A percentile compares a stretch with the other conserved stretches of the same genome.
Evolutionary conservation across 2,888 invertebrate genomes (phyloP).

Genomic region (Erynnis tages): DNA sequence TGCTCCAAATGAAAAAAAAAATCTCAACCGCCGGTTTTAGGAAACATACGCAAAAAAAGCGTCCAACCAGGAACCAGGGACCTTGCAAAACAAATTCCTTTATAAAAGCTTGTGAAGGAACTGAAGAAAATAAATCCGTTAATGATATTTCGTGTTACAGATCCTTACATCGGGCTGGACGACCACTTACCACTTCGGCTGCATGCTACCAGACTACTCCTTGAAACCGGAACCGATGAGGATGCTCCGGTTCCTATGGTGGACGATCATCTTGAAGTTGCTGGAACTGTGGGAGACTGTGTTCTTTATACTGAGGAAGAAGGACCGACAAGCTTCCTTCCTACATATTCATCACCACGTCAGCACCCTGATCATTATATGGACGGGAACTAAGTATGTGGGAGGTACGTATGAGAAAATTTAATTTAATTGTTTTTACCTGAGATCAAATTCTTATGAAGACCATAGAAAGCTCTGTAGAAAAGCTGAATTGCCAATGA

Average conservation of each 20-base stretch:
- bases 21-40: too few relatives aligned
- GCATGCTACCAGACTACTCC: conserved; percentile 87
- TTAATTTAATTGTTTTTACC: too few relatives aligned
- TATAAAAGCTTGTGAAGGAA: too few relatives aligned
- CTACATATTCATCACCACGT: conserved; percentile 89
- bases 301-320: conserved; percentile 87
- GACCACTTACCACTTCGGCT: conserved; percentile 82
- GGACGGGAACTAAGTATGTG: conserved; percentile 83
- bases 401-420: too few relatives aligned
- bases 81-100: too few relatives aligned
- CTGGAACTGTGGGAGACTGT: conserved; percentile 86
- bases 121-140: not conserved
- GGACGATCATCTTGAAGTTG: conserved; percentile 83
- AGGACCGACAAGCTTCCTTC: conserved; percentile 85
- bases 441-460: too few relatives aligned
- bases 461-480: too few relatives aligned
- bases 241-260: conserved; percentile 82
- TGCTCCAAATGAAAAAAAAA: too few relatives aligned
- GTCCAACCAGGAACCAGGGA: too few relatives aligned
- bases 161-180: conserved; percentile 84
- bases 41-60: too few relatives aligned
- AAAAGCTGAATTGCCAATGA: too few relatives aligned
- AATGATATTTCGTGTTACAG: conserved; percentile 55
- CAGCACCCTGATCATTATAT: conserved; percentile 81
- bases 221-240: conserved; percentile 83